These are phyloP conservation scores for Ceratoteleas bidentatus DNA, from an alignment of 1,140 invertebrate genomes.

Conservation along the genomic window DNA sequence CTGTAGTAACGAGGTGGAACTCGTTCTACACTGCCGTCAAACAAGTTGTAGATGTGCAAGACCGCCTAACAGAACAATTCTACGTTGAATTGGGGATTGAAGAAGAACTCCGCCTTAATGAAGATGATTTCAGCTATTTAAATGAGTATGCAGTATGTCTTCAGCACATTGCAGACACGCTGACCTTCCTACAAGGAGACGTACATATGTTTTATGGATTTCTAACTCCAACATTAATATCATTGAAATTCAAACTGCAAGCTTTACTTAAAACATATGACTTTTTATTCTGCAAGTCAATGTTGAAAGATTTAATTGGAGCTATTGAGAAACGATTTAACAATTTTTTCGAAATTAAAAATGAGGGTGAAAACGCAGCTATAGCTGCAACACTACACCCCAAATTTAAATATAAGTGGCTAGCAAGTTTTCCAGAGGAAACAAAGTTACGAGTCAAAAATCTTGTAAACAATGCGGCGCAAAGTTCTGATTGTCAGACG, in stretches of 20 bases:
- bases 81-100: conserved; percentile 1
- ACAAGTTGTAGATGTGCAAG: neutral
- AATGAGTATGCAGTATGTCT: neutral
- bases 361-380: conserved; percentile 5
- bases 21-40: conserved; percentile 11
- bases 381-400: conserved; percentile 12
- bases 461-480: neutral
- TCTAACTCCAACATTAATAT: conserved; percentile 8
- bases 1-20: conserved; percentile 7
- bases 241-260: conserved; percentile 4
- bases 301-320: neutral
- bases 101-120: neutral
- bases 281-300: conserved; percentile 3
- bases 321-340: conserved; percentile 5
- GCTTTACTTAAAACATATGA: neutral
- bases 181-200: neutral
- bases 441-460: neutral
- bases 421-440: neutral
- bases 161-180: conserved; percentile 2
- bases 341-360: neutral
- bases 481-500: neutral
- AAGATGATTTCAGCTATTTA: conserved; percentile 1
- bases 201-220: conserved; percentile 4
- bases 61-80: neutral
- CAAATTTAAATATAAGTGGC: conserved; percentile 8